These are phyloP conservation scores for Uloborus diversus DNA, from an alignment of 1,140 invertebrate genomes.

Conservation along the genomic window DNA sequence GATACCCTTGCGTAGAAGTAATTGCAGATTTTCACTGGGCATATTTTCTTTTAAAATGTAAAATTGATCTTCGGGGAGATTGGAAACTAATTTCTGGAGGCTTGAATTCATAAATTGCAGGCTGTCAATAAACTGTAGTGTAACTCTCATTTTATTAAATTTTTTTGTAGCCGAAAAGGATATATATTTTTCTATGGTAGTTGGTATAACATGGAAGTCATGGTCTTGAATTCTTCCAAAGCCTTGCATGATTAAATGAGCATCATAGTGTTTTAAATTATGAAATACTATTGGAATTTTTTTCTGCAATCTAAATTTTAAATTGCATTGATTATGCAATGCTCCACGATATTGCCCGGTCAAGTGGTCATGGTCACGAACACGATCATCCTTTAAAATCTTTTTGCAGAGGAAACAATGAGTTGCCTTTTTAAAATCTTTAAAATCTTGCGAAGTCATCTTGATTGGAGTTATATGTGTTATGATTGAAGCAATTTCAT, in stretches of 20 bases:
- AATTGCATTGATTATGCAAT: constrained; percentile 20
- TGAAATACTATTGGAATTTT: constrained; percentile 17
- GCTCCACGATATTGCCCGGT: constrained; percentile 4
- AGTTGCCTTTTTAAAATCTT: background rate
- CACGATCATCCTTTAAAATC: background rate
- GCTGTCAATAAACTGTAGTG: constrained; percentile 3
- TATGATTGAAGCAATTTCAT: too few relatives aligned
- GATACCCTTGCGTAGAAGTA: background rate
- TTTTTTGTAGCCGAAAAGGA: background rate
- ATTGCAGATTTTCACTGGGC: background rate
- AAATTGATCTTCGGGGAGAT: background rate
- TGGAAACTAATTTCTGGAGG: background rate
- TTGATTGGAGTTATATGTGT: too few relatives aligned
- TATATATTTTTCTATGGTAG: constrained; percentile 7
- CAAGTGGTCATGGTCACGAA: constrained; percentile 24
- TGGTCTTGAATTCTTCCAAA: background rate
- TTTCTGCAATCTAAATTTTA: background rate
- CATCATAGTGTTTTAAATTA: constrained; percentile 19
- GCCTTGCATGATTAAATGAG: background rate
- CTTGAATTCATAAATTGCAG: background rate
- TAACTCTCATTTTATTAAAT: background rate
- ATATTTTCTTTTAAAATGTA: background rate
- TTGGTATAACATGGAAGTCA: background rate
- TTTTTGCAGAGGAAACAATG: background rate
- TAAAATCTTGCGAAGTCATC: too few relatives aligned